A percentile compares a stretch with the other conserved stretches of the same genome.
Conservation (phyloP, 2,888 invertebrate species). For the Cheilosia soror region DNA sequence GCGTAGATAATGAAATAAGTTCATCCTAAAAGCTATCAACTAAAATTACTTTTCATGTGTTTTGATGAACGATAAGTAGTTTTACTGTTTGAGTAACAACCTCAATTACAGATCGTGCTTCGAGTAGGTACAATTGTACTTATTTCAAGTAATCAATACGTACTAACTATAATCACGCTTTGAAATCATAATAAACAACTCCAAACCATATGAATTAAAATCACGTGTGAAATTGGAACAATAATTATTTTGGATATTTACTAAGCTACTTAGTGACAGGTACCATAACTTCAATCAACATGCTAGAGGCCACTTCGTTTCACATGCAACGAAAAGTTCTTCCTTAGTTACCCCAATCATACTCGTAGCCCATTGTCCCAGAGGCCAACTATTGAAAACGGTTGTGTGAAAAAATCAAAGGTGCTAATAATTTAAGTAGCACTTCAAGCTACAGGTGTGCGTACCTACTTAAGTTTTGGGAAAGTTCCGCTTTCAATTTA, state of each 20-base stretch:
- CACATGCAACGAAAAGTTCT: neutral
- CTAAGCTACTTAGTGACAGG: neutral
- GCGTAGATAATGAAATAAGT: no score
- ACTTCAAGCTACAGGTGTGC: neutral
- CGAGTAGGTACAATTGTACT: no score
- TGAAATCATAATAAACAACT: no score
- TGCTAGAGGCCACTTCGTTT: neutral
- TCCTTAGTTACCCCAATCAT: neutral
- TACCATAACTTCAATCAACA: neutral
- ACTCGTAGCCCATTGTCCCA: neutral
- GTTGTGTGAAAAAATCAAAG: slow-evolving; percentile 1
- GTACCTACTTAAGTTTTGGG: neutral
- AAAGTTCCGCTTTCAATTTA: slow-evolving; percentile 46
- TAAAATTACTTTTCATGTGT: no score
- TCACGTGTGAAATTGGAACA: no score
- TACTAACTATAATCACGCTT: no score
- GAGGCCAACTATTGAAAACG: neutral
- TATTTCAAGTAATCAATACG: no score
- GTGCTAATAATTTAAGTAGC: slow-evolving; percentile 28
- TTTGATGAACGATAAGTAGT: no score
- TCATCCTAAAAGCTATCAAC: no score
- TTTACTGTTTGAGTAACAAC: no score
- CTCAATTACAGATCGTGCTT: no score
- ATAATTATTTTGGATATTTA: neutral
- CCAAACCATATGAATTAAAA: no score